Evolutionary conservation across 1,140 invertebrate genomes (phyloP), one percentile per base, ranked within the genome.

Genomic region (Caerostris extrusa): DNA sequence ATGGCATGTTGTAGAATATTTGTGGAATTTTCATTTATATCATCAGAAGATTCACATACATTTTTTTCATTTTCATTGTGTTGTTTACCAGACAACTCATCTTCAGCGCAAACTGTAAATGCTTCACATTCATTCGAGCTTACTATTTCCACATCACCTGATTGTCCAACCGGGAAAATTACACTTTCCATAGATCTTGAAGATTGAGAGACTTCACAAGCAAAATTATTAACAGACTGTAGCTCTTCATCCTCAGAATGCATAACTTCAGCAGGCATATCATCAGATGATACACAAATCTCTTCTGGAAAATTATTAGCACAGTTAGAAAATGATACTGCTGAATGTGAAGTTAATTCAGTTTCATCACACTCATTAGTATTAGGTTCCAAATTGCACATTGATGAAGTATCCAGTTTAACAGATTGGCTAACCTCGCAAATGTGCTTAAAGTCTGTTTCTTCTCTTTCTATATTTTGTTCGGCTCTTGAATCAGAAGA

Each of bases 131-230:
- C 91, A 87, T 87, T 93, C 7, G 83, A 87, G 58, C 53, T 56
- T 64, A 71, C 91, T 82, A 82, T 53, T 19, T 82, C 90, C 82
- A 34, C 12, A 71, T 53, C 61, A 34, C n/a, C 7, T n/a, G 3
- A 14, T n/a, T 64, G 58, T 56, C 12, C 19, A 10, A 34, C 14
- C 19, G 71, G 58, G 7, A 58, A 34, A 58, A 81, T 34, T 14
- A 55, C 14, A 53, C 19, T 56, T n/a, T 57, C 60, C 7, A 85
- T 58, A 53, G 82, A 61, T 58, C 77, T 50, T 19, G 19, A 53
- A 55, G 90, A 92, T 53, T 92, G 90, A 56, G 90, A 82, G 17
- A 92, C 90, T 92, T 92, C 90, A 85, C 90, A 92, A 8, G 7
- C 53, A 81, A 71, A 81, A 82, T 60, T 50, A n/a, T 82, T 91